Conservation (phyloP, 2,797 vertebrate genomes). For the Scyliorhinus canicula region DNA sequence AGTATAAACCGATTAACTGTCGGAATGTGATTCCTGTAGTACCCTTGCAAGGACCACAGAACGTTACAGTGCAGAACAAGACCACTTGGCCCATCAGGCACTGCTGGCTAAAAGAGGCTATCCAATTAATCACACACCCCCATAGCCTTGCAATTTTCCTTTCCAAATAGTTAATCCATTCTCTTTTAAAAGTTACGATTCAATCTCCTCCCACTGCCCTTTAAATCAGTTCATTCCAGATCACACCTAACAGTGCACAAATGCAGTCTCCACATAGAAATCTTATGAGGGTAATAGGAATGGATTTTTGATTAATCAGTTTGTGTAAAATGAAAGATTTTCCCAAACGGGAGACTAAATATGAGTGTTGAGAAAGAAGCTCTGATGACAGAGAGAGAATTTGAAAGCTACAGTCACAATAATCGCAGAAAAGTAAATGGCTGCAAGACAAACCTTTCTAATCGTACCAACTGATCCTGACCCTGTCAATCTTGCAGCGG, state of each 20-base stretch:
- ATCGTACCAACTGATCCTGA: not conserved
- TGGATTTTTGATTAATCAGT: not conserved
- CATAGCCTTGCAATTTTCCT: not conserved
- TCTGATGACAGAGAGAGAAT: not conserved
- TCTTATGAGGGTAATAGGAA: not conserved
- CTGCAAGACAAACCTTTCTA: not conserved
- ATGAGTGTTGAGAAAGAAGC: not conserved
- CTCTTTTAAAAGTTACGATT: not conserved
- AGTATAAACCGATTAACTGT: not conserved
- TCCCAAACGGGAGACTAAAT: not conserved
- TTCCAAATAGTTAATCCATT: not conserved
- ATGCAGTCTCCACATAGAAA: not conserved
- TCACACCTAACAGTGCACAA: not conserved
- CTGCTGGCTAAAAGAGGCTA: not conserved
- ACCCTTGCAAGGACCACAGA: not conserved
- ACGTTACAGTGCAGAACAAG: not conserved
- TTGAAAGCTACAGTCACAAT: slow-evolving; percentile 3
- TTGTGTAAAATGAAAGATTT: not conserved
- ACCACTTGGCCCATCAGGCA: not conserved
- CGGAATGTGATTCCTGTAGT: not conserved
- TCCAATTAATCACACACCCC: not conserved
- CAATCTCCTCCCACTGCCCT: not conserved
- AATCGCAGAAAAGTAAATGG: not conserved
- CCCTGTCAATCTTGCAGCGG: not conserved
- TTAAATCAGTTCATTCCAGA: not conserved